Evolutionary conservation across 2,888 invertebrate species (phyloP).

Genomic region (Dorcus parallelipipedus): DNA sequence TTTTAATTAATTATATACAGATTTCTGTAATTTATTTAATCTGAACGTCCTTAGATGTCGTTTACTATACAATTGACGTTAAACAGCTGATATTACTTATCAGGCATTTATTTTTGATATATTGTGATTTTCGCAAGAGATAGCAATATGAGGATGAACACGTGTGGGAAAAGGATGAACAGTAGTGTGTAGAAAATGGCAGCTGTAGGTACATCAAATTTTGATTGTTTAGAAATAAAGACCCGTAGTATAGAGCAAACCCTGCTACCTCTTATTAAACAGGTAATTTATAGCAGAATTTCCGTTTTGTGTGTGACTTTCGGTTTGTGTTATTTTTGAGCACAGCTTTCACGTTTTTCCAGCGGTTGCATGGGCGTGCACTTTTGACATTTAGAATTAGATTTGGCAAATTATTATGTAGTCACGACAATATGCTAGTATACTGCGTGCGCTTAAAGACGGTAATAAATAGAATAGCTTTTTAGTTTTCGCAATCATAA

Average conservation of each 20-base stretch:
- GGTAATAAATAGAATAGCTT: too few relatives aligned
- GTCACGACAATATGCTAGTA: too few relatives aligned
- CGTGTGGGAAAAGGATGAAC: conserved; percentile 22
- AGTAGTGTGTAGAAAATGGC: conserved; percentile 54
- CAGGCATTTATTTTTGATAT: conserved; percentile 10
- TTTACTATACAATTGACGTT: not conserved
- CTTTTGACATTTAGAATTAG: conserved; percentile 23
- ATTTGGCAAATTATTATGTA: conserved; percentile 9
- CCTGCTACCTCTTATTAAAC: conserved; percentile 88
- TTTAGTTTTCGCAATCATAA: conserved; percentile 3
- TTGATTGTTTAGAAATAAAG: conserved; percentile 74
- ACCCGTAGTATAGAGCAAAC: conserved; percentile 94
- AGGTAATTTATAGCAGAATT: conserved; percentile 60
- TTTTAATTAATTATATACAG: not conserved
- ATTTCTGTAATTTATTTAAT: not conserved
- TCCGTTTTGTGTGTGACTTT: conserved; percentile 16
- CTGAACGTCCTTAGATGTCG: conserved; percentile 3
- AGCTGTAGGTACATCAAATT: conserved; percentile 57
- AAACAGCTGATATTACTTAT: conserved; percentile 13
- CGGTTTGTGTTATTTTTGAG: conserved; percentile 9
- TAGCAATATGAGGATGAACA: conserved; percentile 12
- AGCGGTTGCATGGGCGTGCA: conserved; percentile 34
- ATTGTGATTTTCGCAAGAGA: conserved; percentile 14
- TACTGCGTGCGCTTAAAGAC: too few relatives aligned
- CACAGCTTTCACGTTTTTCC: conserved; percentile 10